Conservation (phyloP, 2,888 invertebrate genomes). For the Heteromyza rotundicornis region DNA sequence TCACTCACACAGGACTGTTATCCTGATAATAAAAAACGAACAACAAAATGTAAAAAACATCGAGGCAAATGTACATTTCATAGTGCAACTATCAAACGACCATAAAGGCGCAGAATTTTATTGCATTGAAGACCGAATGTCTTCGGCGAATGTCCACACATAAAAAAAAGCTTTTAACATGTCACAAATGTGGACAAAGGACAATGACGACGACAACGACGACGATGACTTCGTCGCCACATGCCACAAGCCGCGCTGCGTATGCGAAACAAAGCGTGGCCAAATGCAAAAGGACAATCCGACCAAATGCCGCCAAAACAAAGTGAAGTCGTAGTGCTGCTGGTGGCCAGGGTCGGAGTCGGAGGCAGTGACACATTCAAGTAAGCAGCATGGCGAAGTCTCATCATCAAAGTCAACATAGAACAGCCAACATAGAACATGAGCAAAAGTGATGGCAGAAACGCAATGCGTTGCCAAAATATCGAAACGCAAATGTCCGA, state of each 20-base stretch:
- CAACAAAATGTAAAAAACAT: no score
- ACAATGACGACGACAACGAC: neutral
- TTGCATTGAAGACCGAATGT: neutral
- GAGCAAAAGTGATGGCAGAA: no score
- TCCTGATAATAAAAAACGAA: no score
- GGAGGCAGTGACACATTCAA: neutral
- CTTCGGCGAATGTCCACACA: neutral
- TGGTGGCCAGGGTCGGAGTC: neutral
- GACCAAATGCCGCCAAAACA: no score
- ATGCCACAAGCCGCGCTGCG: neutral
- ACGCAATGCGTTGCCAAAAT: constrained; percentile 9
- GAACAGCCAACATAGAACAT: no score
- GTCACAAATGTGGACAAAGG: neutral
- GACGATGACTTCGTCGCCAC: neutral
- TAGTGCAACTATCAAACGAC: no score
- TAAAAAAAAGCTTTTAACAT: constrained; percentile 5
- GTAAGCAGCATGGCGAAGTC: neutral
- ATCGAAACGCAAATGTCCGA: neutral
- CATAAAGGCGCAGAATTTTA: neutral
- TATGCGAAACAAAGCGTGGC: neutral
- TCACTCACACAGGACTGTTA: no score
- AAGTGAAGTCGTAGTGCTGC: no score
- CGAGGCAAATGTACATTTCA: no score
- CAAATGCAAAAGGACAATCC: neutral
- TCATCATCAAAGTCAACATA: neutral